Conservation (phyloP, 2,797 vertebrate genomes). For the Danio kyathit region DNA sequence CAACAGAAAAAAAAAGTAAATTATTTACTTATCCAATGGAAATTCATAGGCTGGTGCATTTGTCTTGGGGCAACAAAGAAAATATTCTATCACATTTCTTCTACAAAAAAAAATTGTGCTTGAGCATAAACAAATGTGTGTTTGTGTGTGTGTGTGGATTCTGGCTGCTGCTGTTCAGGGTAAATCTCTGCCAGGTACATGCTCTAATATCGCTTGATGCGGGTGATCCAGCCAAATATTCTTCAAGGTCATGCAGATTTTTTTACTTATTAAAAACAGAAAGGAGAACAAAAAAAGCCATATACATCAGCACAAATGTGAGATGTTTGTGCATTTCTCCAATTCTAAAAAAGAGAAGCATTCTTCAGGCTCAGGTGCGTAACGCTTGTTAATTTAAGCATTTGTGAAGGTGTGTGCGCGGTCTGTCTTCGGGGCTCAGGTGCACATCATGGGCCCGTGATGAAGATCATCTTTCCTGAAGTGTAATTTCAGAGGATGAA, state of each 20-base stretch:
- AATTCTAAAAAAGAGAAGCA: background rate
- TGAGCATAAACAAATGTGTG: background rate
- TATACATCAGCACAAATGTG: background rate
- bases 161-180: constrained; percentile 26
- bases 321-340: background rate
- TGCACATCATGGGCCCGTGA: constrained; percentile 1
- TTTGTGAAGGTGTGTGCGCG: constrained; percentile 19
- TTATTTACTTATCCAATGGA: constrained; percentile 28
- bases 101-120: background rate
- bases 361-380: constrained; percentile 21
- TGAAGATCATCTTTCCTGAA: constrained; percentile 19
- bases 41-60: constrained; percentile 18
- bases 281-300: constrained; percentile 8
- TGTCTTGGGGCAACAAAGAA: background rate
- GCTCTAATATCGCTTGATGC: constrained; percentile 6
- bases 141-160: constrained; percentile 1
- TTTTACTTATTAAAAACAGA: constrained; percentile 10
- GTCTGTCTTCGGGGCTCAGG: constrained; percentile 36
- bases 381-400: background rate
- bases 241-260: constrained; percentile 27
- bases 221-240: constrained; percentile 24
- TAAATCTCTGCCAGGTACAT: constrained; percentile 34
- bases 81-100: constrained; percentile 17
- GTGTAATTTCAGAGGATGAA: constrained; percentile 29
- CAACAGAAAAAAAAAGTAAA: background rate